Evolutionary conservation across 2,113 vertebrate genomes (phyloP), one percentile per base, ranked within the genome.

Genomic region (Helogale parvula): DNA sequence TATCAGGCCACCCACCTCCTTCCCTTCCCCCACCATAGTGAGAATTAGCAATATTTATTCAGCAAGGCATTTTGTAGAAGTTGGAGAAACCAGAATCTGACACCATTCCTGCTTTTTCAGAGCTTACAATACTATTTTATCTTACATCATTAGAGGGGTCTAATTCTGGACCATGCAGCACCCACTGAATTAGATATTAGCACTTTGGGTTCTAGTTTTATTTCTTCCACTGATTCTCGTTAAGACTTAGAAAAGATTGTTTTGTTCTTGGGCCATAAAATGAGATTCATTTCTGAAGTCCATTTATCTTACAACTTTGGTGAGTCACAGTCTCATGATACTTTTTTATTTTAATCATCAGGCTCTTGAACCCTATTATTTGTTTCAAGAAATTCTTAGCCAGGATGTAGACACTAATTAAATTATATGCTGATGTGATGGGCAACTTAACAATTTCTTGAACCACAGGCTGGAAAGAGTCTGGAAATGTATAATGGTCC

Each of bases 301-400:
- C 5, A 91, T 63, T 38, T 19, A 35, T 25, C 69, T 84, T 81
- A 2, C 31, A 35, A 10, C 3, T 92, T 90, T 35, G 79, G 16
- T 90, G 88, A 88, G n/a, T 88, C 81, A 82, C 14, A 35, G 45
- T 81, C 66, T 88, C 47, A 50, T 74, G 25, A 41, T 82, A 29
- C 35, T 71, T 41, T 76, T 60, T 31, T 7, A 25, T 95, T 89
- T 81, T 25, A 25, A n/a, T 96, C 65, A 45, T 66, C 21, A 50
- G 17, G 17, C 38, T 85, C 93, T 93, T 94, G 52, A 69, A 88
- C n/a, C 31, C 45, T 89, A 5, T 65, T 84, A 38, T 5, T 93
- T 77, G 94, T 85, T 94, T 94, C 50, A 77, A 47, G 71, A 94
- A 93, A 66, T 74, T 72, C 45, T 86, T 93, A 31, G 45, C 74